phyloP scores from a whole-genome alignment of 2,888 invertebrate species.

The Rhodophaea formosa region DNA sequence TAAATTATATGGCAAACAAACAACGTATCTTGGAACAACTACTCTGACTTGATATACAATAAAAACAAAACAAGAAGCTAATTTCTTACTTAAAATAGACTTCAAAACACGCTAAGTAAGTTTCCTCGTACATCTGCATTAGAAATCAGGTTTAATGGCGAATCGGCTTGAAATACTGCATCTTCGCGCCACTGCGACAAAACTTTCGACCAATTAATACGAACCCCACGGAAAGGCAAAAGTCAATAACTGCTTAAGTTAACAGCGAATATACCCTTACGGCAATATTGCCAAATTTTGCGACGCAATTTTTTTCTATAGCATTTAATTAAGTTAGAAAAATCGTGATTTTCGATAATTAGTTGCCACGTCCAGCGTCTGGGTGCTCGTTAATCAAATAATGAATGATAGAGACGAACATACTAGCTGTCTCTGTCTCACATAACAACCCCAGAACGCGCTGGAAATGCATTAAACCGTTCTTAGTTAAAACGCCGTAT shows the following conservation, averaged over 20 bases:
- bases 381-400: constrained; percentile 36
- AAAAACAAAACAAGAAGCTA: too few species aligned
- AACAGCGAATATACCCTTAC: constrained; percentile 3
- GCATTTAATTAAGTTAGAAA: constrained; percentile 30
- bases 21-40: too few species aligned
- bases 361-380: constrained; percentile 35
- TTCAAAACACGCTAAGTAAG: neutral
- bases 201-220: constrained; percentile 1
- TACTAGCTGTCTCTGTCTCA: constrained; percentile 29
- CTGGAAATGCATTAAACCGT: constrained; percentile 31
- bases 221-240: neutral
- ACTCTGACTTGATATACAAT: too few species aligned
- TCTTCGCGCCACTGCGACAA: constrained; percentile 9
- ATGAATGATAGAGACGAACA: constrained; percentile 20
- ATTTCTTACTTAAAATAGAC: too few species aligned
- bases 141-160: neutral
- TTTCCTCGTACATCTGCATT: neutral
- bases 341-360: constrained; percentile 37
- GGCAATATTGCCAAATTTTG: neutral
- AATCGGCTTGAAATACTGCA: neutral
- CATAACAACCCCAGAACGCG: constrained; percentile 31
- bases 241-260: neutral
- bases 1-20: too few species aligned
- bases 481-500: constrained; percentile 5
- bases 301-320: constrained; percentile 21